Evolutionary conservation across 1,140 invertebrate genomes (phyloP).

Genomic region (Drosophila guanche): DNA sequence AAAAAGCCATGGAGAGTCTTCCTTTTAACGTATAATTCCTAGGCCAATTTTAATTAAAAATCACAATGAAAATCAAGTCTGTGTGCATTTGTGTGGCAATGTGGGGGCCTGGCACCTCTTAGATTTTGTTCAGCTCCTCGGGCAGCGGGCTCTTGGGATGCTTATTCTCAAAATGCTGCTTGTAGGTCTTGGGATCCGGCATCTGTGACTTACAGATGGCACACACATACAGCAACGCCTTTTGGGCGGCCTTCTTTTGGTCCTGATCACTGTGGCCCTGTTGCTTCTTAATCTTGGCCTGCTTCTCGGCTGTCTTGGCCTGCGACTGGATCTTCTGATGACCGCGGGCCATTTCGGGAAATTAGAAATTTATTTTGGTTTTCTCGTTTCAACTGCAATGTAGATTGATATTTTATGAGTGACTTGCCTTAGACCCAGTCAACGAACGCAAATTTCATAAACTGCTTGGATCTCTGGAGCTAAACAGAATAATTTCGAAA

Average conservation of each 20-base stretch:
- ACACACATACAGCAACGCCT: slow-evolving; percentile 95
- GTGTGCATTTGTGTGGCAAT: too few species aligned
- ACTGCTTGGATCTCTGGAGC: too few species aligned
- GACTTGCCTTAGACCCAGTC: too few species aligned
- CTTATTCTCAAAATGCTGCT: slow-evolving; percentile 99
- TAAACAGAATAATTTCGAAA: too few species aligned
- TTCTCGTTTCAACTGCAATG: too few species aligned
- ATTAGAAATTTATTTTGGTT: too few species aligned
- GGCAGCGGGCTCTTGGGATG: slow-evolving; percentile 98
- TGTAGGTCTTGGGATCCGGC: slow-evolving; percentile 99
- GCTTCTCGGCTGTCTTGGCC: slow-evolving; percentile 95
- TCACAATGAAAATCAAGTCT: too few species aligned
- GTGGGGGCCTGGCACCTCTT: not conserved
- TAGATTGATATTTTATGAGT: too few species aligned
- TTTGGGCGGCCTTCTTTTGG: slow-evolving; percentile 98
- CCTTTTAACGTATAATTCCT: too few species aligned
- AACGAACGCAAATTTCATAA: too few species aligned
- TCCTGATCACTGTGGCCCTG: slow-evolving; percentile 94
- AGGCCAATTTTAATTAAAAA: too few species aligned
- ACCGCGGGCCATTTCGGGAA: slow-evolving; percentile 94
- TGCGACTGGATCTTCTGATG: slow-evolving; percentile 99
- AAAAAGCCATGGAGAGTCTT: too few species aligned
- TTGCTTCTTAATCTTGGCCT: slow-evolving; percentile 92
- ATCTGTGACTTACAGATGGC: slow-evolving; percentile 98
- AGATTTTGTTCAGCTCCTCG: slow-evolving; percentile 92